Conservation (phyloP, 1,140 invertebrate species). For the Camponotus floridanus region DNA sequence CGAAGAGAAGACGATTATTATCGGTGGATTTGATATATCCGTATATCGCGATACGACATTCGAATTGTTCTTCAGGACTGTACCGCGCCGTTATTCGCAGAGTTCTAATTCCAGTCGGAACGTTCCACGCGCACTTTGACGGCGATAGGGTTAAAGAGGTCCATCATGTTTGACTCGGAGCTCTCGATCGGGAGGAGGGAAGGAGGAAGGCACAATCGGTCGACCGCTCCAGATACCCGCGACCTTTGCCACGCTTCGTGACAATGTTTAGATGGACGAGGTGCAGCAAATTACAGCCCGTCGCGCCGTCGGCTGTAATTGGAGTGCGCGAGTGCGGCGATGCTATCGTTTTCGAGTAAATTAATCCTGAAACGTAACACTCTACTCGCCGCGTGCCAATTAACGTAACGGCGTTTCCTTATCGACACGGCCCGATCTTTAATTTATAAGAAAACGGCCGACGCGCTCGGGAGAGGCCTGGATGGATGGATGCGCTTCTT, state of each 20-base stretch:
- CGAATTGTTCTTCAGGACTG: background rate
- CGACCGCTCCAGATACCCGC: constrained; percentile 29
- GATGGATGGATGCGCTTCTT: constrained; percentile 47
- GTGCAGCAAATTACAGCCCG: constrained; percentile 60
- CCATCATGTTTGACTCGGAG: background rate
- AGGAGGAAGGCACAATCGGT: background rate
- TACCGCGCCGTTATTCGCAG: background rate
- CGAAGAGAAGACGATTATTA: background rate
- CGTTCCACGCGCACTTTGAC: background rate
- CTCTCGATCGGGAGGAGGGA: background rate
- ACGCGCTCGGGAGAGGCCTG: constrained; percentile 25
- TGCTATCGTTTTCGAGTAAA: constrained; percentile 72
- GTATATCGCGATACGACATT: constrained; percentile 5
- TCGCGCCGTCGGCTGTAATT: constrained; percentile 46
- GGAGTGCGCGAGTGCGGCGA: constrained; percentile 57
- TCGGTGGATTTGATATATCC: no score
- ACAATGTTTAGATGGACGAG: constrained; percentile 53
- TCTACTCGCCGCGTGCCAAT: constrained; percentile 59
- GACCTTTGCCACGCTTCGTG: constrained; percentile 56
- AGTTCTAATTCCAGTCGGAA: background rate
- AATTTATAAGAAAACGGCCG: constrained; percentile 49
- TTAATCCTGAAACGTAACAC: constrained; percentile 69
- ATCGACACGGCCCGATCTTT: constrained; percentile 59
- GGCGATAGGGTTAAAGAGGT: background rate
- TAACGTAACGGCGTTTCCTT: constrained; percentile 72